Evolutionary conservation across 1,140 invertebrate species (phyloP).

Genomic region (Diorhabda elongata): DNA sequence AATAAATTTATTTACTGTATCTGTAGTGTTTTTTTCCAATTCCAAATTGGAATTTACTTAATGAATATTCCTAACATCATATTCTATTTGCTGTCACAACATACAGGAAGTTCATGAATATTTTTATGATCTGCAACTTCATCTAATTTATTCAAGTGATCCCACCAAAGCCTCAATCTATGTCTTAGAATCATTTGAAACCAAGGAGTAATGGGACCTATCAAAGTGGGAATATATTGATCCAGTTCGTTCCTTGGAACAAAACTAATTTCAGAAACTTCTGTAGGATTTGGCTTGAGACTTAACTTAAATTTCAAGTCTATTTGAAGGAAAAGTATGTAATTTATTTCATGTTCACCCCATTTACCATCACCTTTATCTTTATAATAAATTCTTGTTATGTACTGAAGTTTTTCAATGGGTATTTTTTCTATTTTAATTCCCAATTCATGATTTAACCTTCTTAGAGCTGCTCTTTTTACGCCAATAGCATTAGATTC

Average conservation of each 20-base stretch:
- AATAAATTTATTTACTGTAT: too few relatives aligned
- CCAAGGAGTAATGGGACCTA: slow-evolving; percentile 86
- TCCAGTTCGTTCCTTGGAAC: slow-evolving; percentile 67
- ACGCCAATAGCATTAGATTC: slow-evolving; percentile 73
- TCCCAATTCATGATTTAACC: slow-evolving; percentile 84
- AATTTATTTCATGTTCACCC: slow-evolving; percentile 97
- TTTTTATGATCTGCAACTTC: slow-evolving; percentile 69
- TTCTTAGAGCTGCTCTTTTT: slow-evolving; percentile 77
- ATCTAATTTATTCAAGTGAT: slow-evolving; percentile 73
- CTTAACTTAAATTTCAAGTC: slow-evolving; percentile 59
- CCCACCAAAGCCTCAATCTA: slow-evolving; percentile 83
- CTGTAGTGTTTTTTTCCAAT: too few relatives aligned
- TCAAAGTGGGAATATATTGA: slow-evolving; percentile 59
- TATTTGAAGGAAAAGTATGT: slow-evolving; percentile 81
- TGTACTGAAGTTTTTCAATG: slow-evolving; percentile 69
- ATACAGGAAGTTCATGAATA: slow-evolving; percentile 59
- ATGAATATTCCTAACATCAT: too few relatives aligned
- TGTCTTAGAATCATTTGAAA: slow-evolving; percentile 80
- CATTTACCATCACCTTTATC: slow-evolving; percentile 71
- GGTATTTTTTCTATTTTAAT: slow-evolving; percentile 60
- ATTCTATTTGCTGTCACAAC: neutral
- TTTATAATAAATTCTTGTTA: slow-evolving; percentile 87
- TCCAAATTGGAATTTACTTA: too few relatives aligned
- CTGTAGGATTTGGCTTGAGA: slow-evolving; percentile 74
- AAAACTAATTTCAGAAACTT: slow-evolving; percentile 81